Evolutionary conservation across 2,888 invertebrate species (phyloP).

Genomic region (Prosapia bicincta): DNA sequence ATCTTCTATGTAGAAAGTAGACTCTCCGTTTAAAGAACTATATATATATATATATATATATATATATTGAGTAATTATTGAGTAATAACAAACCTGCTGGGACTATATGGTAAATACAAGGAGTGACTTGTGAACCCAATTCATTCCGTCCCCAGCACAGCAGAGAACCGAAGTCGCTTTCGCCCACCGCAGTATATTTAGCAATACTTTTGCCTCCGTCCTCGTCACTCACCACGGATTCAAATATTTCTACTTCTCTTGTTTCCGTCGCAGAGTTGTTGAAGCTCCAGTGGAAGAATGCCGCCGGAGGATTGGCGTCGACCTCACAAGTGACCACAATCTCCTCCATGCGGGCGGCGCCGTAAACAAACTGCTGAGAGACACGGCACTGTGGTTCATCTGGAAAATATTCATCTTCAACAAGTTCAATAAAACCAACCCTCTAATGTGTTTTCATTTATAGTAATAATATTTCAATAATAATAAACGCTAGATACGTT

Average conservation of each 20-base stretch:
- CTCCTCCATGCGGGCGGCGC: constrained; percentile 37
- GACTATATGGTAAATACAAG: constrained; percentile 40
- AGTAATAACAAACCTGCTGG: constrained; percentile 38
- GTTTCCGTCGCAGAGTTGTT: constrained; percentile 43
- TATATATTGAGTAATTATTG: too few relatives aligned
- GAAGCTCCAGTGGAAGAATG: constrained; percentile 45
- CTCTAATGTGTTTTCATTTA: too few relatives aligned
- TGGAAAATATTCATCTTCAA: constrained; percentile 25
- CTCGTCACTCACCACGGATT: constrained; percentile 40
- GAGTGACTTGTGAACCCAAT: constrained; percentile 37
- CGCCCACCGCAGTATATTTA: constrained; percentile 45
- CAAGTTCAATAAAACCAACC: too few relatives aligned
- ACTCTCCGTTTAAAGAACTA: too few relatives aligned
- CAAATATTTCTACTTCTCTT: constrained; percentile 36
- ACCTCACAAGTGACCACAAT: constrained; percentile 41
- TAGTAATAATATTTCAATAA: too few relatives aligned
- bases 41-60: too few relatives aligned
- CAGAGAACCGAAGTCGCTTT: constrained; percentile 40
- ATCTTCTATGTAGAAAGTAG: too few relatives aligned
- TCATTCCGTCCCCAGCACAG: constrained; percentile 39
- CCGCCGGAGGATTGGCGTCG: constrained; percentile 45
- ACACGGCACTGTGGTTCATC: constrained; percentile 38
- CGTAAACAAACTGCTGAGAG: constrained; percentile 38
- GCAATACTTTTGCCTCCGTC: constrained; percentile 43
- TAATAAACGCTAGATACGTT: too few relatives aligned